Base-by-base conservation (phyloP, 2,113 vertebrate genomes). In the Ursus arctos region DNA sequence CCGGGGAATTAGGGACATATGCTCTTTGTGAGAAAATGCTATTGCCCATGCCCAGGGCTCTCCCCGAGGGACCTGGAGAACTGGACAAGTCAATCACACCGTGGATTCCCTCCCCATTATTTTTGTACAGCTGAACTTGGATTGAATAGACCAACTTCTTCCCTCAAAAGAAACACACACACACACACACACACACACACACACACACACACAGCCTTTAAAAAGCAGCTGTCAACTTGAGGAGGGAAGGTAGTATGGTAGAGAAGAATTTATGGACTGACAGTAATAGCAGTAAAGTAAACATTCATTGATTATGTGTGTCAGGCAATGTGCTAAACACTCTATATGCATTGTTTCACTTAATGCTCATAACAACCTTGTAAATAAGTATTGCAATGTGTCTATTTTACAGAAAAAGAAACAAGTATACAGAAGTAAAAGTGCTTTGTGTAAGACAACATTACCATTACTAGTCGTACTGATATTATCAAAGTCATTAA, bases 21-120 rank as follows among this genome's bases (percentile, higher is more conserved):
- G 33, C 59, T 96, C 94, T 57, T 65, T 71, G 43, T 77, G 22
- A 95, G 88, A 88, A 81, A 97, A 94, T 85, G 53, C 51, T 77
- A 36, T 74, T 97, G 80, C 4, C 24, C 21, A 24, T 26, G 31
- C 26, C 53, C 13, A 31, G 22, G 49, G 36, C 15, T 87, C 59
- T 95, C 67, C 51, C 67, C n/a, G 10, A 82, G 55, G 19, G 24
- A 74, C 61, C 14, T 63, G 16, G 49, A 86, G 49, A 96, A 0
- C 4, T 0, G 0, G 0, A 26, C 19, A 92, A 96, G 81, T 61
- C 57, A 93, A 28, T 85, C 71, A 94, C 36, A 77, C 0, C 1
- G 12, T 51, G 57, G 6, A 88, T 33, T 71, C 47, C 51, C 16
- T 95, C 14, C 61, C 1, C 28, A 67, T 72, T 61, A 91, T 93